Evolutionary conservation across 2,888 invertebrate genomes (phyloP).

Genomic region (Apodemia hepburni): DNA sequence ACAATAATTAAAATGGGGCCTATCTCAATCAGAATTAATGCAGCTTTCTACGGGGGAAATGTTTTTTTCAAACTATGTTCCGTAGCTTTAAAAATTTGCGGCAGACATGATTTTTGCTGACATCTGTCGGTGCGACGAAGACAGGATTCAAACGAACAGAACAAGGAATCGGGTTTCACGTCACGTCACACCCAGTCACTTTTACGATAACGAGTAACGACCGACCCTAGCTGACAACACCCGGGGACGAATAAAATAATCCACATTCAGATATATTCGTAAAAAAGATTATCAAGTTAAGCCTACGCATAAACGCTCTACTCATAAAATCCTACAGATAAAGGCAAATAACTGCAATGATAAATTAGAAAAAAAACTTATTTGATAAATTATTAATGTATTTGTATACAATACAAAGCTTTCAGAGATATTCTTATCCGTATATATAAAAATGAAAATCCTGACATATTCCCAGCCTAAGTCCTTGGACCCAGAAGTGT

Average conservation of each 20-base stretch:
- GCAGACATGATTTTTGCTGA: neutral
- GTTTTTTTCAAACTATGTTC: no score
- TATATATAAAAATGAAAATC: no score
- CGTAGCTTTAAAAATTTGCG: neutral
- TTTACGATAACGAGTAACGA: slow-evolving; percentile 9
- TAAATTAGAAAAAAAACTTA: no score
- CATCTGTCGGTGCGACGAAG: neutral
- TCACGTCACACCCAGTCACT: slow-evolving; percentile 1
- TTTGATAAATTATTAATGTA: no score
- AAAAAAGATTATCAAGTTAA: neutral
- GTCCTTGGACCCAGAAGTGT: no score
- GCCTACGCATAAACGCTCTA: neutral
- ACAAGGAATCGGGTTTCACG: slow-evolving; percentile 3
- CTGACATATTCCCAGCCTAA: no score
- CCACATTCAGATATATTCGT: neutral
- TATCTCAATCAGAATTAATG: no score
- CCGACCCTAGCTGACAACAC: slow-evolving; percentile 4
- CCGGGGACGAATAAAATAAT: neutral
- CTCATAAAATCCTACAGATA: neutral
- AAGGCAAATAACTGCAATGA: neutral
- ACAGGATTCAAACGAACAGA: neutral
- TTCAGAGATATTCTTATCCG: no score
- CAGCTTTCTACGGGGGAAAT: no score
- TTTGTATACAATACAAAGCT: no score
- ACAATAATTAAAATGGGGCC: no score